Conservation (phyloP, 1,140 invertebrate genomes). For the Bombus pyrosoma region DNA sequence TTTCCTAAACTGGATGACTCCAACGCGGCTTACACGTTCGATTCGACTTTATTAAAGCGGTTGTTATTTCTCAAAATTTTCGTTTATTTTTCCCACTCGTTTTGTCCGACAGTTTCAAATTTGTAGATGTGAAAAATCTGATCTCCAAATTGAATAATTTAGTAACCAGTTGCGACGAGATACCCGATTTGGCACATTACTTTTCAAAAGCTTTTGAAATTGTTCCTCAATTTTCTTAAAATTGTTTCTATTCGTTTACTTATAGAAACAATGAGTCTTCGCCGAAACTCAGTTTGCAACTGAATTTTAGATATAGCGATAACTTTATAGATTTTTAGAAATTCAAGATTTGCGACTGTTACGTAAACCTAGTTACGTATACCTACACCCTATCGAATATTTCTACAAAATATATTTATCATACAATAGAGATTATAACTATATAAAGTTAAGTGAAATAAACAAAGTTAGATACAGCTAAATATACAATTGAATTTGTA, state of each 20-base stretch:
- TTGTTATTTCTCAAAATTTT: neutral
- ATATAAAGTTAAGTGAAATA: too few species aligned
- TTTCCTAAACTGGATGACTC: constrained; percentile 48
- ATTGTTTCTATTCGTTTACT: too few species aligned
- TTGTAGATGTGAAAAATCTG: neutral
- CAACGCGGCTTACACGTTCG: neutral
- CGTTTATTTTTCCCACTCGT: neutral
- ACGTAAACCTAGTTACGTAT: too few species aligned
- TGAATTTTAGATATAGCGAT: too few species aligned
- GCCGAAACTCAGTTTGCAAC: too few species aligned
- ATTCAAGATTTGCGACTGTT: neutral
- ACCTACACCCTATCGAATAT: neutral
- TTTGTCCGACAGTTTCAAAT: neutral
- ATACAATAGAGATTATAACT: too few species aligned
- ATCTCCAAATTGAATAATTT: neutral
- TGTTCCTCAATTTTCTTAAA: too few species aligned
- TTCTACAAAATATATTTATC: too few species aligned
- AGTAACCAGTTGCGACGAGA: too few species aligned
- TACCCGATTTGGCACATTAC: neutral
- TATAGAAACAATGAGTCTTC: too few species aligned
- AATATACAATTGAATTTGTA: too few species aligned
- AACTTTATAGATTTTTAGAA: neutral
- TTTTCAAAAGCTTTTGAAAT: neutral
- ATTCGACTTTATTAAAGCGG: neutral
- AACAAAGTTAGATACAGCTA: too few species aligned